Conservation (phyloP, 2,113 vertebrate genomes). For the Rhinolophus sinicus region DNA sequence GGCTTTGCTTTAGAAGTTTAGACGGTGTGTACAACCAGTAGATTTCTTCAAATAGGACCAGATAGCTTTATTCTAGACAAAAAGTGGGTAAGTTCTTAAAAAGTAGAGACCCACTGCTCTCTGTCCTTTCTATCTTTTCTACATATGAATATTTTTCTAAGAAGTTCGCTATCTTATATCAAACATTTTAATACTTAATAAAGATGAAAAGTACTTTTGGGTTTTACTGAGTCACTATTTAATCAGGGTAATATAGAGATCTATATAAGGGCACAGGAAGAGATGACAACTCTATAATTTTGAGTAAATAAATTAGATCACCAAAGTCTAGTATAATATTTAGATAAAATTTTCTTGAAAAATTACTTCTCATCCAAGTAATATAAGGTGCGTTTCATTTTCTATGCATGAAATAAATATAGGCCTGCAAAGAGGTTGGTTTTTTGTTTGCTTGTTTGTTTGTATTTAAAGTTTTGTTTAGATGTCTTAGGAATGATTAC, state of each 20-base stretch:
- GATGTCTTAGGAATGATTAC: neutral
- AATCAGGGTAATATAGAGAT: neutral
- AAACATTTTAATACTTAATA: conserved; percentile 13
- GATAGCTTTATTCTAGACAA: neutral
- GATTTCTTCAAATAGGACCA: neutral
- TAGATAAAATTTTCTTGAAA: neutral
- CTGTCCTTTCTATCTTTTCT: neutral
- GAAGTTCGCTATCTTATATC: neutral
- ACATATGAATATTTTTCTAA: neutral
- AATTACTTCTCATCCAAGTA: neutral
- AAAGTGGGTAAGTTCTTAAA: neutral
- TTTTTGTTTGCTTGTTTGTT: neutral
- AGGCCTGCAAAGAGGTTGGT: neutral
- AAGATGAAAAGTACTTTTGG: fast-evolving
- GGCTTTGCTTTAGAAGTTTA: neutral
- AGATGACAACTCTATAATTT: neutral
- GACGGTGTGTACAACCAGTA: neutral
- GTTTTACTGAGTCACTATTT: neutral
- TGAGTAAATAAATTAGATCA: neutral
- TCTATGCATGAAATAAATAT: neutral
- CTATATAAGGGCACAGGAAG: neutral
- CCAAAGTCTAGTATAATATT: neutral
- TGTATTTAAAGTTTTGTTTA: neutral
- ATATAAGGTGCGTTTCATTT: neutral
- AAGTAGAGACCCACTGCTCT: neutral